Evolutionary conservation across 2,888 invertebrate genomes (phyloP), one percentile per base, ranked within the genome.

Genomic region (Athalia rosae): DNA sequence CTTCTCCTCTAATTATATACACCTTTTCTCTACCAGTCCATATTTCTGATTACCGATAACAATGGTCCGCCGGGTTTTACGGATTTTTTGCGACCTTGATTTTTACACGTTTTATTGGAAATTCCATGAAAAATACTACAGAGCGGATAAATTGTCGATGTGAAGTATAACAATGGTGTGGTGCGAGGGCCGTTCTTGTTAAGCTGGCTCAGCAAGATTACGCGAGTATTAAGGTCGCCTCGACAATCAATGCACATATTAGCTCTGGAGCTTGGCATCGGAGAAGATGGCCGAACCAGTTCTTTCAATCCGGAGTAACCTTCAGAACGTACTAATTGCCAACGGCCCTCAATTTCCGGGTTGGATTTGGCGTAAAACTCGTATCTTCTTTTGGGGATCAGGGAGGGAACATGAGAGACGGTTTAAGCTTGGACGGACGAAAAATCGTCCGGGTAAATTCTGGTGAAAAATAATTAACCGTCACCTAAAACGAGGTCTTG

Each of bases 201-300:
- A 67, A 77, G 77, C 77, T 77, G 77, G 77, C 77, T 77, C 67
- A 77, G 59, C 47, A 59, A 77, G 77, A 77, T 77, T 77, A 77
- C 48, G 59, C 48, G 59, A 67, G 77, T 77, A 77, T 77, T 77
- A 77, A 77, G 77, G 77, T 69, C 77, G 77, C 43, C 66, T 48
- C 48, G 28, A 67, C 77, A 77, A 69, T 77, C 77, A 77, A 77
- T 77, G 77, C 77, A 69, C 77, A 50, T 77, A 77, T 77, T 77
- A 77, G 67, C 77, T 48, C 67, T n/a, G 48, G 50, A 63, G 76
- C 62, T 76, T 43, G 76, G 63, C 71, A 58, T 58, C 69, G 11
- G 71, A 71, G 71, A 71, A 71, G 71, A 71, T 58, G 71, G 71
- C 58, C 71, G 71, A 71, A 71, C 71, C 58, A 71, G 58, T 71